Evolutionary conservation across 1,140 invertebrate genomes (phyloP).

Genomic region (Plodia interpunctella): DNA sequence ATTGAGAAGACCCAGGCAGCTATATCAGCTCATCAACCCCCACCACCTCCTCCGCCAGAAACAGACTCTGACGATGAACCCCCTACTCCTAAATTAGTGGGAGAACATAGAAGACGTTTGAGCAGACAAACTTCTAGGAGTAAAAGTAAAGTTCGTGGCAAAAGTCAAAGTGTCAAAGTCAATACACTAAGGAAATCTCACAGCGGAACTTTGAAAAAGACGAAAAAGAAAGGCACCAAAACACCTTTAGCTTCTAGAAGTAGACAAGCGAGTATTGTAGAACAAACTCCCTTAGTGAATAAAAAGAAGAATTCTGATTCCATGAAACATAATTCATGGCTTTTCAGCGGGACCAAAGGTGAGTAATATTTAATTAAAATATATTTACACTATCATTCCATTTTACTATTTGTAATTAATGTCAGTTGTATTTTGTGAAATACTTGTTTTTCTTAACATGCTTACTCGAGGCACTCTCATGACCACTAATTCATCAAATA

Average conservation of each 20-base stretch:
- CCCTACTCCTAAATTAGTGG: constrained; percentile 49
- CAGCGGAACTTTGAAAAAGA: constrained; percentile 64
- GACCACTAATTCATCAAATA: background rate
- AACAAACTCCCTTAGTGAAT: constrained; percentile 44
- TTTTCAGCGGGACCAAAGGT: constrained; percentile 64
- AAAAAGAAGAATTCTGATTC: constrained; percentile 57
- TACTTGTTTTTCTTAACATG: background rate
- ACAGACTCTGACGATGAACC: constrained; percentile 65
- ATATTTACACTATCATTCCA: background rate
- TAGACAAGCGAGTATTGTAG: constrained; percentile 58
- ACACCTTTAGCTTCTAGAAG: constrained; percentile 47
- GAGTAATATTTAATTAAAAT: constrained; percentile 17
- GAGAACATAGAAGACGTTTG: constrained; percentile 61
- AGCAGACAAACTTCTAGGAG: constrained; percentile 68
- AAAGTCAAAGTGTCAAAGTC: constrained; percentile 63
- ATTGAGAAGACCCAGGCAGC: constrained; percentile 56
- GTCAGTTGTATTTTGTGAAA: too few species aligned
- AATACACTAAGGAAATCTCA: constrained; percentile 66
- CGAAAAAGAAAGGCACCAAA: constrained; percentile 59
- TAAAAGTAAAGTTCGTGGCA: constrained; percentile 67
- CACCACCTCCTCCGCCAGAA: constrained; percentile 42
- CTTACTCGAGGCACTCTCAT: background rate
- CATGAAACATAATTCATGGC: constrained; percentile 64
- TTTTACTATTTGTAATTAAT: too few species aligned
- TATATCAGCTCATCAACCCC: constrained; percentile 14